Evolutionary conservation across 1,140 invertebrate species (phyloP), one percentile per base, ranked within the genome.

Genomic region (Colletes gigas): DNA sequence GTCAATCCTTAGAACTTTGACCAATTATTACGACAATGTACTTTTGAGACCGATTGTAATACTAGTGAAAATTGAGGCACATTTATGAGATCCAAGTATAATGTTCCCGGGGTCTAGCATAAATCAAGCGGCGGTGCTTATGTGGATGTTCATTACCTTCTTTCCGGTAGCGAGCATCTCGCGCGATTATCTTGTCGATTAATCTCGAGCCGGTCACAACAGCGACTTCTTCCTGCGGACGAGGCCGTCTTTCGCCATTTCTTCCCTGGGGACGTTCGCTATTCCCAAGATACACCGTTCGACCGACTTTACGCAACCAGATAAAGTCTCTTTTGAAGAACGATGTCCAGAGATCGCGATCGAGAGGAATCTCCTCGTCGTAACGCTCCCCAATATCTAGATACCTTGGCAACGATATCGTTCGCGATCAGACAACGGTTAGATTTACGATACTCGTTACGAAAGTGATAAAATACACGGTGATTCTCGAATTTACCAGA

Each of bases 121-220:
- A 85, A 85, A 85, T 85, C 84, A 85, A 74, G 73, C 73, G 63
- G 30, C 30, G 69, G 52, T 72, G 69, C 72, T 85, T 81, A 85
- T 85, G 73, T 70, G 69, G 85, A 78, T 65, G 84, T 85, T 85
- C 83, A 85, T 85, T 85, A 85, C 69, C 81, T 85, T 85, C 84
- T 85, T 85, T 85, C 84, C 83, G 78, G 68, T 65, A 78, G 83
- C 83, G 63, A 85, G 83, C 78, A 66, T 85, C 84, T 65, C 69
- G 54, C 41, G 44, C 78, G 83, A 85, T 85, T 85, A 85, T 85
- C 83, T 85, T 39, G 41, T 39, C 84, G 84, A 85, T 85, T 85
- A 85, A 85, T 85, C 84, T 85, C 68, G 73, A 74, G 66, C 79
- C 78, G 82, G 82, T 81, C 82, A 81, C 60, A 68, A 54, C 55